Base-by-base conservation (phyloP, 2,888 invertebrate genomes). In the Ophraella communa region DNA sequence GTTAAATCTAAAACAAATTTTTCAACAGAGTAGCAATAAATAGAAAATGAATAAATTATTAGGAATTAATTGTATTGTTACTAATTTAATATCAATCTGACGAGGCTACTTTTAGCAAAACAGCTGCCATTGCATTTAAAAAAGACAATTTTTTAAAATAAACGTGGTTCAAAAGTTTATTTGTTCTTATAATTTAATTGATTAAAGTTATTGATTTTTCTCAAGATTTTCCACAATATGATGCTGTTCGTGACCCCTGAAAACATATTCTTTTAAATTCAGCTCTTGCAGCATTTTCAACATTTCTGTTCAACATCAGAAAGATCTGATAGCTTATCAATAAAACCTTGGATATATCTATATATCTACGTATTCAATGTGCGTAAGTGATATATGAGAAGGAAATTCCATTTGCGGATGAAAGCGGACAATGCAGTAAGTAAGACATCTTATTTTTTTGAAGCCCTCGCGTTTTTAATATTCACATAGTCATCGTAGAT, bases 401-500 rank as follows among this genome's bases (percentile, higher is more conserved):
- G 60, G 58, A 53, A 58, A 56, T 56, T 66, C 68, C 62, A 68
- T 69, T 65, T 65, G 60, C 56, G 60, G 54, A 65, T 62, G 58
- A 65, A 56, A 52, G 51, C 52, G 61, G 57, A 61, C 61, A 65
- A 65, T 65, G 53, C 53, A 59, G 63, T 62, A 70, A 57, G 60
- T 63, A 68, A 70, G 67, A 69, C 65, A 66, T 68, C 65, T 66
- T 68, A 68, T 69, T 70, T 70, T n/a, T 68, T 68, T 69, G 67
- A 62, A 64, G 64, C 66, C 68, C 67, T 62, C 64, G 57, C 68
- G 53, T 65, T 67, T 72, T 73, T 70, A 73, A 73, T 73, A 75
- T 75, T 74, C 72, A 73, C 72, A 72, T 67, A 73, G 73, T 74
- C 76, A 76, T 74, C 71, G 69, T 71, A 69, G 76, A 77, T 77